These are phyloP conservation scores for Vidua macroura DNA, from an alignment of 2,113 vertebrate genomes.

Conservation along the genomic window DNA sequence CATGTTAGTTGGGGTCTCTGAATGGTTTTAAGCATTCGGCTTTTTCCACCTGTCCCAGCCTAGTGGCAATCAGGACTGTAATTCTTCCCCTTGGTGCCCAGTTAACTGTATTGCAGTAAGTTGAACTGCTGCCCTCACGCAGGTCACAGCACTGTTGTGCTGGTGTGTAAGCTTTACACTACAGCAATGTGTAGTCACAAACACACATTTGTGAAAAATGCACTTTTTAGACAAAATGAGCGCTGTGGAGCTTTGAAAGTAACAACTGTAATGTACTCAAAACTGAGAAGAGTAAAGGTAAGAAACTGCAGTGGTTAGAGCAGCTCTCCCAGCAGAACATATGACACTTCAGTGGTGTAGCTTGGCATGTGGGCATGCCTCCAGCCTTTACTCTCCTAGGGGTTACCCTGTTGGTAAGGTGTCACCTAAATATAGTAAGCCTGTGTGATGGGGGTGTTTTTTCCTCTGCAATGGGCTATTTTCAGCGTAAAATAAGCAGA, in stretches of 20 bases:
- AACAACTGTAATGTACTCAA: accelerated
- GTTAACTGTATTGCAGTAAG: background rate
- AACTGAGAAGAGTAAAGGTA: background rate
- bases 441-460: background rate
- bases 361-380: background rate
- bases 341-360: background rate
- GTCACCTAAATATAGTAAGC: background rate
- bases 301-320: background rate
- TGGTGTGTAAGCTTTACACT: background rate
- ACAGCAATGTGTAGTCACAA: background rate
- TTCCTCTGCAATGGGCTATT: background rate
- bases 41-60: background rate
- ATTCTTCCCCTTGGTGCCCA: background rate
- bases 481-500: background rate
- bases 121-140: background rate
- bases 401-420: background rate
- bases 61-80: background rate
- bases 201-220: background rate
- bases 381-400: background rate
- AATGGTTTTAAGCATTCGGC: accelerated
- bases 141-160: background rate
- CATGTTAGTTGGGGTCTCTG: accelerated
- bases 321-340: background rate
- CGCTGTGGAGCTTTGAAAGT: background rate
- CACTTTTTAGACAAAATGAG: background rate